A percentile compares a stretch with the other conserved stretches of the same genome.
Conservation (phyloP, 2,888 invertebrate species). For the Eucera pruinosa region DNA sequence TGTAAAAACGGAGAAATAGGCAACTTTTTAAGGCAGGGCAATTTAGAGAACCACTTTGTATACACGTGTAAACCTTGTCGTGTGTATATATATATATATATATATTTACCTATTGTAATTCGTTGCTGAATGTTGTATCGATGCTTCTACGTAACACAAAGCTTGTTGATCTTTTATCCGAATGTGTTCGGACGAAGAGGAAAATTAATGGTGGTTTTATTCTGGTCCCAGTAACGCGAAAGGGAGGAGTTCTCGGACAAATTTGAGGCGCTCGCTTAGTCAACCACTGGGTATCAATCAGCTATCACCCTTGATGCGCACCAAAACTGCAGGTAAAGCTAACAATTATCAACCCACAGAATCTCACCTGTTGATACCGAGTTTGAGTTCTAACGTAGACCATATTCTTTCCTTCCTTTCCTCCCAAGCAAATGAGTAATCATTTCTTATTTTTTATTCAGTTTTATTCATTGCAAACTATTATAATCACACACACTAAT, state of each 20-base stretch:
- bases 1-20: background rate
- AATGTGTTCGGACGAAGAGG: conserved; percentile 31
- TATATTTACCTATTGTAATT: conserved; percentile 75
- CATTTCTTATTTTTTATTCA: background rate
- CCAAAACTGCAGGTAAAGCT: conserved; percentile 85
- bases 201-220: conserved; percentile 57
- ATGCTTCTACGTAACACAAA: conserved; percentile 76
- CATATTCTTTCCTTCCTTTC: conserved; percentile 32
- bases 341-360: conserved; percentile 16
- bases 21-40: conserved; percentile 12
- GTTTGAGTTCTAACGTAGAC: conserved; percentile 57
- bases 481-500: background rate
- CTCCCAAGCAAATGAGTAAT: conserved; percentile 52
- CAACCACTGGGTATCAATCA: conserved; percentile 88
- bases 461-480: background rate
- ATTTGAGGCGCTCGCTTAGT: conserved; percentile 88
- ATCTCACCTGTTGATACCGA: conserved; percentile 20
- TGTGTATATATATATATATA: conserved; percentile 56
- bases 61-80: conserved; percentile 56
- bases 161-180: conserved; percentile 72
- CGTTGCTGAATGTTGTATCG: conserved; percentile 83
- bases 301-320: conserved; percentile 86
- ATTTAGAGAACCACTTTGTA: conserved; percentile 66
- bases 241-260: conserved; percentile 83
- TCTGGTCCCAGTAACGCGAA: conserved; percentile 80